phyloP scores from a whole-genome alignment of 2,797 vertebrate species.

The Phoeniculus purpureus region DNA sequence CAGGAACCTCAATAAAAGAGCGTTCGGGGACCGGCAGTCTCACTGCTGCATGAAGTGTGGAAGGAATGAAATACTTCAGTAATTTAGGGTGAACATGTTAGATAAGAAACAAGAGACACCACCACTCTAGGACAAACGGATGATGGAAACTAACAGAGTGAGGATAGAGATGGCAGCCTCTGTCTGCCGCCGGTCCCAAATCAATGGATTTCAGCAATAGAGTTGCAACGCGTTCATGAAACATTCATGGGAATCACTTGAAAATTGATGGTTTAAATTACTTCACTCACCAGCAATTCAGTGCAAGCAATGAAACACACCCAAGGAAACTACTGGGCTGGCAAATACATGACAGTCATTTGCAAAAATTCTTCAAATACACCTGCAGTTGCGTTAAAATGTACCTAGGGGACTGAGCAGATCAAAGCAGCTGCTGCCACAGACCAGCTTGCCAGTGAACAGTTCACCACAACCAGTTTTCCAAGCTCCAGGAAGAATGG shows the following conservation, averaged over 20 bases:
- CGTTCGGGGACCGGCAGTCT: no score
- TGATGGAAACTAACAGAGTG: neutral
- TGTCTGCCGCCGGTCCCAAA: neutral
- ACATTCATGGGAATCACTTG: neutral
- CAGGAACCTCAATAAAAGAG: no score
- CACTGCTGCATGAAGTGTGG: no score
- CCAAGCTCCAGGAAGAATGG: fast-evolving
- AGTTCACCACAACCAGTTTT: neutral
- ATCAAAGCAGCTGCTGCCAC: neutral
- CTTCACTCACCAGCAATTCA: neutral
- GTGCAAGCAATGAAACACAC: neutral
- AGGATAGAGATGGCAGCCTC: neutral
- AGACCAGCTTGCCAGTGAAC: neutral
- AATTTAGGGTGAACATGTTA: neutral
- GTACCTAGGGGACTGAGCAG: neutral
- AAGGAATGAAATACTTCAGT: no score
- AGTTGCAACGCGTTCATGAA: neutral
- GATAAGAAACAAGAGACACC: neutral
- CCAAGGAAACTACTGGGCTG: neutral
- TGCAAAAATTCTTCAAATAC: neutral
- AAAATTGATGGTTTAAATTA: neutral
- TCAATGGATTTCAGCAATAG: neutral
- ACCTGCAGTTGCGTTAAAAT: neutral
- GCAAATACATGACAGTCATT: neutral
- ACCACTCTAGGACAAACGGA: neutral